A percentile compares a stretch with the other conserved stretches of the same genome.
Conservation (phyloP, 2,888 invertebrate genomes). For the Spilarctia lutea region DNA sequence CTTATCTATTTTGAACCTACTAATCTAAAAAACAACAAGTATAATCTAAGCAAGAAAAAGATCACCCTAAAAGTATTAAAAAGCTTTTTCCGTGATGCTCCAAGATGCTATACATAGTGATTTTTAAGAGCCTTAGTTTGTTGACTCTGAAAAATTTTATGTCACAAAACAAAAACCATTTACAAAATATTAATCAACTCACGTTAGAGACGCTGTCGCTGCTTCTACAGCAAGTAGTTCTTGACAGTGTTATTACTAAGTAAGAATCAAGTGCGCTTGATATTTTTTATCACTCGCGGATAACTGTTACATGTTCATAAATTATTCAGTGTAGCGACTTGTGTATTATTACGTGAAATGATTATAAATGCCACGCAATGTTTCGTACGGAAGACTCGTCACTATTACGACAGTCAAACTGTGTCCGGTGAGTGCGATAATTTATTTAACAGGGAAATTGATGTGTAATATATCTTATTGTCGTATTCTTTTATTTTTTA, state of each 20-base stretch:
- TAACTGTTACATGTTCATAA: conserved; percentile 2
- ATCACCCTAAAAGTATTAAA: no score
- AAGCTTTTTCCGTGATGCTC: no score
- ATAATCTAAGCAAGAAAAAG: no score
- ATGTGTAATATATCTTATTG: neutral
- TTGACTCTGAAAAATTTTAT: no score
- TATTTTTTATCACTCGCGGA: neutral
- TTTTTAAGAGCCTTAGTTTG: neutral
- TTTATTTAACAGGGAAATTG: conserved; percentile 14
- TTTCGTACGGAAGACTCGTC: conserved; percentile 28
- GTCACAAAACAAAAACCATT: no score
- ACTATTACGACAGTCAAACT: conserved; percentile 4
- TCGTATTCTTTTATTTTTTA: conserved; percentile 9
- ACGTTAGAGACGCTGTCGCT: no score
- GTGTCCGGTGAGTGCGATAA: neutral
- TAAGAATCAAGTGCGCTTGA: neutral
- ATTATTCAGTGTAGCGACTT: conserved; percentile 20
- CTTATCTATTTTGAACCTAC: no score
- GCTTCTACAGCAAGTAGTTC: no score
- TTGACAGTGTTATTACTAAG: neutral
- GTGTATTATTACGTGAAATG: conserved; percentile 29
- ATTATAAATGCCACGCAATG: conserved; percentile 37
- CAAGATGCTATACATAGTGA: no score
- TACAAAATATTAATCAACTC: no score
- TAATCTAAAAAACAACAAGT: no score